Evolutionary conservation across 2,797 vertebrate species (phyloP).

Genomic region (Cuculus canorus): DNA sequence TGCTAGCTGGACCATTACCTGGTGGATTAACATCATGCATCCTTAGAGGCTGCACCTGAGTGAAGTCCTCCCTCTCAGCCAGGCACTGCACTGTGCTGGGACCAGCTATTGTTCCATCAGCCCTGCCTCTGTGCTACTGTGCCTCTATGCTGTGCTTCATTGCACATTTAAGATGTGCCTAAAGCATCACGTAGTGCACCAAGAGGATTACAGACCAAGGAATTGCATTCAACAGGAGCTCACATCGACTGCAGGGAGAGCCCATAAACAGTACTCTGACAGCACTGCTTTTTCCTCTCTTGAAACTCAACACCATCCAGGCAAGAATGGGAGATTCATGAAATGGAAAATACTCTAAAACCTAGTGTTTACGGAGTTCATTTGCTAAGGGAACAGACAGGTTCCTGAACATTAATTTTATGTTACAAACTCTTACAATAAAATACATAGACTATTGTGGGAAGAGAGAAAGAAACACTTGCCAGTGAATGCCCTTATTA

Average conservation of each 20-base stretch:
- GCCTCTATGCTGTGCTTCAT: background rate
- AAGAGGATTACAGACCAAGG: background rate
- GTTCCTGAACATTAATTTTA: background rate
- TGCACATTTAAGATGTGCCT: background rate
- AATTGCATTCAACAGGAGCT: background rate
- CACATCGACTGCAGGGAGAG: background rate
- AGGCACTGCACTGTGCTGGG: background rate
- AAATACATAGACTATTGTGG: background rate
- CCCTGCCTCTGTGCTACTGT: background rate
- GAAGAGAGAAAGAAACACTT: background rate
- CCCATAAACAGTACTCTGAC: background rate
- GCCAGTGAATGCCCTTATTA: background rate
- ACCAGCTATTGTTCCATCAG: background rate
- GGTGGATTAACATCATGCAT: background rate
- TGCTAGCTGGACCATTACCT: background rate
- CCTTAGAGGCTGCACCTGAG: rapidly evolving
- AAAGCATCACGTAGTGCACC: background rate
- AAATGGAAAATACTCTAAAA: background rate
- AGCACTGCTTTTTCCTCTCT: background rate
- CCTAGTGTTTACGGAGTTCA: background rate
- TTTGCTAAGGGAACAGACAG: background rate
- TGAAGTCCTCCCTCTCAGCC: background rate
- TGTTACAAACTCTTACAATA: background rate
- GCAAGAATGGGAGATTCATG: background rate
- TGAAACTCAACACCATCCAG: background rate